These are phyloP conservation scores for Trissolcus japonicus DNA, from an alignment of 2,888 invertebrate genomes.

Conservation along the genomic window DNA sequence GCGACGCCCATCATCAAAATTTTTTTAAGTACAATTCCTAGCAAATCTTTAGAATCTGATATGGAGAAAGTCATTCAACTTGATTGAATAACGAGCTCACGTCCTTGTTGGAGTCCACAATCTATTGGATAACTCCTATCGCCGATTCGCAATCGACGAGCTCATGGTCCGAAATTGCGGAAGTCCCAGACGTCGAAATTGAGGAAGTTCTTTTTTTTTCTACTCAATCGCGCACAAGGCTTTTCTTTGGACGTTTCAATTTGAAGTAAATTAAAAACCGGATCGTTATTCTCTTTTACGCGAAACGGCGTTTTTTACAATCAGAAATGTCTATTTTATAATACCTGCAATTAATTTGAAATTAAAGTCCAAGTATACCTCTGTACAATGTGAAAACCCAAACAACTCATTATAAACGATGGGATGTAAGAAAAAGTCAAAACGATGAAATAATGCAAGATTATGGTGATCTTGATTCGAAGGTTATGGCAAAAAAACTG, in stretches of 20 bases:
- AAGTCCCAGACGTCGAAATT: conserved; percentile 44
- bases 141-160: conserved; percentile 46
- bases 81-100: conserved; percentile 54
- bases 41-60: conserved; percentile 30
- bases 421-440: too few relatives aligned
- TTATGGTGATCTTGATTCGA: too few relatives aligned
- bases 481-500: too few relatives aligned
- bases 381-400: too few relatives aligned
- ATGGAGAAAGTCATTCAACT: conserved; percentile 56
- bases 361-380: too few relatives aligned
- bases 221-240: background rate
- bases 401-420: too few relatives aligned
- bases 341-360: background rate
- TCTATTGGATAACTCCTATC: conserved; percentile 50
- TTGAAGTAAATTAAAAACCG: background rate
- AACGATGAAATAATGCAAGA: too few relatives aligned
- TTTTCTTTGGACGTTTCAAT: background rate
- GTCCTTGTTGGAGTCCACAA: conserved; percentile 50
- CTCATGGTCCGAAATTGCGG: conserved; percentile 54
- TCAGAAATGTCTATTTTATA: background rate
- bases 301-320: background rate
- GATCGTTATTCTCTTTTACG: background rate
- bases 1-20: conserved; percentile 19
- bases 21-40: conserved; percentile 33
- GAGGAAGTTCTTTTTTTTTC: conserved; percentile 48